Conservation (phyloP, 37 sponge, comb jelly and placozoan genomes). For the Agelas oroides region DNA sequence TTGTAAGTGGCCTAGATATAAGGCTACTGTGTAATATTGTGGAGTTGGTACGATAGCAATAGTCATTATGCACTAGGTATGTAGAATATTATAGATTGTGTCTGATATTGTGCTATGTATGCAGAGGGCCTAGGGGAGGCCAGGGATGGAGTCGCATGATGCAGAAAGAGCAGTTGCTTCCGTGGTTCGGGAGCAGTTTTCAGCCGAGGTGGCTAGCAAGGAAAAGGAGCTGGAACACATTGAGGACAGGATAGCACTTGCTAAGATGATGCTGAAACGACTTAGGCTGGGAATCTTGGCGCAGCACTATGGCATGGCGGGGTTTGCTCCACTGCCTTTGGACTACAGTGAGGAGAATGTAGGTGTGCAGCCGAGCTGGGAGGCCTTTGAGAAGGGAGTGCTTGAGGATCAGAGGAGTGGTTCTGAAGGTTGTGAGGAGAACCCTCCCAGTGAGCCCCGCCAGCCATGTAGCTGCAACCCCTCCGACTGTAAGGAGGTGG, state of each 20-base stretch:
- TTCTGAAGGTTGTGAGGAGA: background rate
- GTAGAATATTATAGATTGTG: no score
- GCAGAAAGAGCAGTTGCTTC: no score
- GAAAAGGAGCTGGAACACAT: constrained; percentile 48
- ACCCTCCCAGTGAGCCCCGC: background rate
- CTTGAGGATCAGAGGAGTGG: no score
- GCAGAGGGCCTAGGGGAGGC: no score
- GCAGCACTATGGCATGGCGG: constrained; percentile 52
- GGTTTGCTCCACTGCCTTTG: constrained; percentile 26
- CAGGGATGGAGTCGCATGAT: no score
- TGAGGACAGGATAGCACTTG: constrained; percentile 58
- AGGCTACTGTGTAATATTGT: no score
- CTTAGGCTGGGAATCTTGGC: constrained; percentile 58
- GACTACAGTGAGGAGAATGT: constrained; percentile 60
- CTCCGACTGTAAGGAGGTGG: background rate
- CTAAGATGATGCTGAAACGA: constrained; percentile 61
- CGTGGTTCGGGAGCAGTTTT: constrained; percentile 53
- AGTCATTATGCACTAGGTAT: no score
- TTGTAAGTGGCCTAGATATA: no score
- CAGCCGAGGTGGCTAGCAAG: constrained; percentile 46
- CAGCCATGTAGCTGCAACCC: background rate
- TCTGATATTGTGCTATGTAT: no score
- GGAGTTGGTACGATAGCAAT: no score
- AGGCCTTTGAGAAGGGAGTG: constrained; percentile 24
- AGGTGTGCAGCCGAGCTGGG: constrained; percentile 47